Evolutionary conservation across 2,113 vertebrate species (phyloP).

Genomic region (Excalfactoria chinensis): DNA sequence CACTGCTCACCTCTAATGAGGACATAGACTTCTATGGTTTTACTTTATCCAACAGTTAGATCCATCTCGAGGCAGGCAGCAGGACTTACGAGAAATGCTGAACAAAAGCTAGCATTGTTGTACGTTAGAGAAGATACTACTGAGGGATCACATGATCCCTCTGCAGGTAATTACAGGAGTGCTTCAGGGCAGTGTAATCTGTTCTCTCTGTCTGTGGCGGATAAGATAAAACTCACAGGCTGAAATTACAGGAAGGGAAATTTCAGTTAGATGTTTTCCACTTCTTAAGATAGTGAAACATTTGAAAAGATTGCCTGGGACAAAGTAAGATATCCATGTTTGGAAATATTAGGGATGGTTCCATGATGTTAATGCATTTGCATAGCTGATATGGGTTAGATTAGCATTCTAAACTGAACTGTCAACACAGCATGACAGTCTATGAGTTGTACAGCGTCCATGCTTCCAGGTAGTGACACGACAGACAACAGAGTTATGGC

Average conservation of each 20-base stretch:
- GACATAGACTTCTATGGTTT: not conserved
- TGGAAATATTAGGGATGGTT: not conserved
- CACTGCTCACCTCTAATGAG: not conserved
- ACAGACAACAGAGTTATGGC: not conserved
- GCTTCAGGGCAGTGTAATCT: conserved; percentile 7
- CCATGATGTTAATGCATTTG: not conserved
- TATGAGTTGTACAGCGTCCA: not conserved
- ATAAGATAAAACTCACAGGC: not conserved
- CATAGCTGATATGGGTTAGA: not conserved
- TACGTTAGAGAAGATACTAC: not conserved
- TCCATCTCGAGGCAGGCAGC: not conserved
- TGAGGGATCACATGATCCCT: not conserved
- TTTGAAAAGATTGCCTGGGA: not conserved
- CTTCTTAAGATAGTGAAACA: not conserved
- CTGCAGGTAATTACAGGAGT: conserved; percentile 24
- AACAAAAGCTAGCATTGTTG: conserved; percentile 5
- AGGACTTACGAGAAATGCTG: not conserved
- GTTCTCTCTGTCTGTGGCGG: not conserved
- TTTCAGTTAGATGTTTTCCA: conserved; percentile 17
- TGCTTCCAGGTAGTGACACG: not conserved
- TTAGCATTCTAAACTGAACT: not conserved
- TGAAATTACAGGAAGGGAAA: conserved; percentile 49
- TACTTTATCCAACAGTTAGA: not conserved
- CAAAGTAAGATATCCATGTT: not conserved
- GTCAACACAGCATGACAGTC: not conserved